Evolutionary conservation across 1,140 invertebrate species (phyloP).

Genomic region (Samia ricini): DNA sequence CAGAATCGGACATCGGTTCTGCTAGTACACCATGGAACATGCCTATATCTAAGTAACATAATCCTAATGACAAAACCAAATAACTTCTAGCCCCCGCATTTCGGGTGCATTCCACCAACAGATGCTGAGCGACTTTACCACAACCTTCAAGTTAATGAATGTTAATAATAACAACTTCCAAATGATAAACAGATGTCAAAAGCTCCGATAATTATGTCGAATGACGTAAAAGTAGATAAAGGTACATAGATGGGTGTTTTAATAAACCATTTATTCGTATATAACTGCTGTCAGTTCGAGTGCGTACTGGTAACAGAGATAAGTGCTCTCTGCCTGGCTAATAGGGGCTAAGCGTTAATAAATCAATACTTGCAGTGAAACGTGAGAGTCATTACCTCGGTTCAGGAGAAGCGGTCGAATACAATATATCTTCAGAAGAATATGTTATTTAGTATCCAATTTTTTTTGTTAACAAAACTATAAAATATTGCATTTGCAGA

Average conservation of each 20-base stretch:
- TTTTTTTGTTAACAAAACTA: neutral
- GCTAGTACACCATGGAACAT: no score
- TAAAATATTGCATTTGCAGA: neutral
- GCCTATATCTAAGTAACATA: no score
- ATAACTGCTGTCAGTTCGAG: neutral
- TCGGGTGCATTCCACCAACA: no score
- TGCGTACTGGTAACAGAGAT: conserved; percentile 22
- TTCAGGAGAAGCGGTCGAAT: conserved; percentile 3
- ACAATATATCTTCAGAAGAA: neutral
- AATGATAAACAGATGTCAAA: no score
- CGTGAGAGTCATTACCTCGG: conserved; percentile 12
- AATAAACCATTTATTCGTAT: neutral
- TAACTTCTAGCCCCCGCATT: no score
- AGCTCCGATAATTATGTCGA: no score
- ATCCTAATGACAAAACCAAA: no score
- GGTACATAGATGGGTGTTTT: neutral
- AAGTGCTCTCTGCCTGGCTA: conserved; percentile 20
- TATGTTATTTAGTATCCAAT: neutral
- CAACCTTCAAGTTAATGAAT: no score
- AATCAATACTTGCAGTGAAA: conserved; percentile 30
- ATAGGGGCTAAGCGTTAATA: conserved; percentile 36
- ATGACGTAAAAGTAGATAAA: no score
- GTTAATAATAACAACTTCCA: no score
- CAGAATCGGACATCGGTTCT: no score
- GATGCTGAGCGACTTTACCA: no score